These are phyloP conservation scores for Ctenopoma multispine DNA, from an alignment of 2,797 vertebrate genomes.

Conservation along the genomic window DNA sequence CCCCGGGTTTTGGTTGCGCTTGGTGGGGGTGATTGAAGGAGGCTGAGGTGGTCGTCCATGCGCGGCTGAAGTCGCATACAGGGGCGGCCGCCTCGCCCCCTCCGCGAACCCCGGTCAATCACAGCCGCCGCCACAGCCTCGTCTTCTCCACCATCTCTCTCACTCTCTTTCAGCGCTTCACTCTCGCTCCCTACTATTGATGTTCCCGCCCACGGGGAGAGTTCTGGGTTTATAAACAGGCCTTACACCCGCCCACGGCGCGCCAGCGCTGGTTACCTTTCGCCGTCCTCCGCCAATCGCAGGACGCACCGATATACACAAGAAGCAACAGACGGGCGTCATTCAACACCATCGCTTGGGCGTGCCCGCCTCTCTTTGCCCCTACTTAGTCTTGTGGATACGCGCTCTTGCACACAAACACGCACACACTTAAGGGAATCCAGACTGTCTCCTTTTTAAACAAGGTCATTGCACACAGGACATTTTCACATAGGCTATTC, in stretches of 20 bases:
- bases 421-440: constrained; percentile 1
- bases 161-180: constrained; percentile 53
- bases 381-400: constrained; percentile 38
- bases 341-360: constrained; percentile 70
- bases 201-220: constrained; percentile 81
- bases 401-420: constrained; percentile 7
- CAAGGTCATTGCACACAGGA: constrained; percentile 70
- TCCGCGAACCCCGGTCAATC: constrained; percentile 79
- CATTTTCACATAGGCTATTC: constrained; percentile 47
- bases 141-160: constrained; percentile 59
- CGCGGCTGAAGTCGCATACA: constrained; percentile 79
- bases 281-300: constrained; percentile 72
- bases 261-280: constrained; percentile 59
- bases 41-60: constrained; percentile 94
- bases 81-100: constrained; percentile 85
- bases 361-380: constrained; percentile 67
- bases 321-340: constrained; percentile 79
- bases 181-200: constrained; percentile 76
- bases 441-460: constrained; percentile 52
- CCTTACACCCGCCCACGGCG: constrained; percentile 79
- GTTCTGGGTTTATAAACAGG: constrained; percentile 83
- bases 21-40: constrained; percentile 91
- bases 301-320: constrained; percentile 71
- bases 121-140: constrained; percentile 77
- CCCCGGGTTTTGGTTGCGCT: constrained; percentile 83